A percentile compares a stretch with the other conserved stretches of the same genome.
Evolutionary conservation across 2,888 invertebrate species (phyloP).

Genomic region (Hemicrepidius hirtus): DNA sequence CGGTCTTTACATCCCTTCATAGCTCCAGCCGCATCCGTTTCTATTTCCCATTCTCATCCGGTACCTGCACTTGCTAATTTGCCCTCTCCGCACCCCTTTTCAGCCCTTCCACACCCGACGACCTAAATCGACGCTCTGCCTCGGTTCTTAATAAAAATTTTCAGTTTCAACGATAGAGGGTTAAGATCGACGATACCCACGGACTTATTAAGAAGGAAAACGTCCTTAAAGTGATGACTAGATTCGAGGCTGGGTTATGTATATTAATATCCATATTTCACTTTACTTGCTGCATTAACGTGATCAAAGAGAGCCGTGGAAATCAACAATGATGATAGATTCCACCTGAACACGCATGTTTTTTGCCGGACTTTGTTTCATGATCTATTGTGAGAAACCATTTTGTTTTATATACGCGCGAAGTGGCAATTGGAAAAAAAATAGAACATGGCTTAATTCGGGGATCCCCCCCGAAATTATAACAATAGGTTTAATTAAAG

Average conservation of each 20-base stretch:
- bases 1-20: conserved; percentile 50
- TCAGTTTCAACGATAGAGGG: background rate
- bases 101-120: background rate
- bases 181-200: background rate
- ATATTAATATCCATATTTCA: conserved; percentile 32
- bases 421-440: too few relatives aligned
- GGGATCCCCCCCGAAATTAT: background rate
- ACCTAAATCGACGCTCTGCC: background rate
- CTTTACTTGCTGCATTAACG: conserved; percentile 30
- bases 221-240: background rate
- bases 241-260: conserved; percentile 16
- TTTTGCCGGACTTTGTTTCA: background rate
- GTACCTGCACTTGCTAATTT: conserved; percentile 57
- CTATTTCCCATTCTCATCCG: conserved; percentile 59
- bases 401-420: too few relatives aligned
- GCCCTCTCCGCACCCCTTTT: conserved; percentile 34
- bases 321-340: conserved; percentile 27
- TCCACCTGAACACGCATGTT: conserved; percentile 12
- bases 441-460: too few relatives aligned
- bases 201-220: background rate
- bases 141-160: background rate
- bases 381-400: conserved; percentile 2
- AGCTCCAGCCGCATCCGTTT: conserved; percentile 63
- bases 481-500: conserved; percentile 9
- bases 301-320: conserved; percentile 36